Conservation (phyloP, 2,113 vertebrate genomes). For the Caloenas nicobarica region DNA sequence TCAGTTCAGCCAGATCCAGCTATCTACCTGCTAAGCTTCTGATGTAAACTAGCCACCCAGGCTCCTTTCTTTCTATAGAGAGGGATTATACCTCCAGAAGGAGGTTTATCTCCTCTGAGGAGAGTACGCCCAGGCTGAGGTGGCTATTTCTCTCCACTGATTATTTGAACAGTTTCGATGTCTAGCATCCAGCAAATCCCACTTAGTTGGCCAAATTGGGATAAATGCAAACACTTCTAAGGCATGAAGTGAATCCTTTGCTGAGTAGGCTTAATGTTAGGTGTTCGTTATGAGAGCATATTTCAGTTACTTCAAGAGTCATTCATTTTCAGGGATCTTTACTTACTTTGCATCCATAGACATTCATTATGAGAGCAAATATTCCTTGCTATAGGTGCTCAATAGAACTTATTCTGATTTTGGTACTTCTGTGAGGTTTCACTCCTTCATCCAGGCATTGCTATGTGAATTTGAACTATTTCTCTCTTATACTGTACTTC, state of each 20-base stretch:
- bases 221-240: neutral
- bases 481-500: neutral
- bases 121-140: neutral
- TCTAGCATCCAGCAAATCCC: neutral
- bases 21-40: neutral
- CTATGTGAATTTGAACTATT: neutral
- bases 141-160: neutral
- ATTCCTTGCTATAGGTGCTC: neutral
- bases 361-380: neutral
- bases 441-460: neutral
- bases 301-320: neutral
- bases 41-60: neutral
- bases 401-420: neutral
- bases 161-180: neutral
- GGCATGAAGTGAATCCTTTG: neutral
- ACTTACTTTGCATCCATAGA: neutral
- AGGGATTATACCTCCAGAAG: neutral
- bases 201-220: neutral
- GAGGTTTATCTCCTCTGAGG: neutral
- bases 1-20: neutral
- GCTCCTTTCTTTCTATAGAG: neutral
- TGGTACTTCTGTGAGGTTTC: neutral
- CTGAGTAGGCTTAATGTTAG: neutral
- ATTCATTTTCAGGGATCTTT: neutral
- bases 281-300: accelerated